phyloP scores from a whole-genome alignment of 2,113 vertebrate species.

The Zosterops lateralis region DNA sequence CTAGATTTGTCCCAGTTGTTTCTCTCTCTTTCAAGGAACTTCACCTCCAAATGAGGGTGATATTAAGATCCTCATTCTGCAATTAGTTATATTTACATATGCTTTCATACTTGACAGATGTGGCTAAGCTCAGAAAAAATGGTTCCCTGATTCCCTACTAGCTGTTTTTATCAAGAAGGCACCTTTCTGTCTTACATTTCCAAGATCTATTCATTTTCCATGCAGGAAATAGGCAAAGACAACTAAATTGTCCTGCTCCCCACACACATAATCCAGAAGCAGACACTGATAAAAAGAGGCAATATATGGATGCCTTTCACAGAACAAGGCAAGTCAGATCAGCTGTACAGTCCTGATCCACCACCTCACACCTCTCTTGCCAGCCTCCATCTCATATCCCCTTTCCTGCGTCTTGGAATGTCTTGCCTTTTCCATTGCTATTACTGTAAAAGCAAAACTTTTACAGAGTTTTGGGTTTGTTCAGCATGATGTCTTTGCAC shows the following conservation, averaged over 20 bases:
- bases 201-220: not conserved
- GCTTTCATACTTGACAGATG: not conserved
- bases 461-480: not conserved
- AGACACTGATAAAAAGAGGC: not conserved
- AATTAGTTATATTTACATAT: not conserved
- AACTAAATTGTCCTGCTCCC: not conserved
- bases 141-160: not conserved
- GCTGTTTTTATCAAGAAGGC: not conserved
- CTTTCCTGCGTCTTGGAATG: not conserved
- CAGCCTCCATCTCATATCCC: not conserved
- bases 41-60: not conserved
- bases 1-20: not conserved
- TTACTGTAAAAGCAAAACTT: conserved; percentile 16
- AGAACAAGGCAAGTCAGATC: not conserved
- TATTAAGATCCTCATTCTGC: not conserved
- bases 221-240: not conserved
- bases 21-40: not conserved
- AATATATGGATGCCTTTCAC: accelerated
- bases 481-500: not conserved
- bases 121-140: not conserved
- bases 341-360: not conserved
- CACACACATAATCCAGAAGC: not conserved
- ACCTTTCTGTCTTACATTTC: not conserved
- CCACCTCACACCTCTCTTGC: not conserved
- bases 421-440: not conserved